phyloP scores from a whole-genome alignment of 2,888 invertebrate genomes.

The Petrolisthes cinctipes region DNA sequence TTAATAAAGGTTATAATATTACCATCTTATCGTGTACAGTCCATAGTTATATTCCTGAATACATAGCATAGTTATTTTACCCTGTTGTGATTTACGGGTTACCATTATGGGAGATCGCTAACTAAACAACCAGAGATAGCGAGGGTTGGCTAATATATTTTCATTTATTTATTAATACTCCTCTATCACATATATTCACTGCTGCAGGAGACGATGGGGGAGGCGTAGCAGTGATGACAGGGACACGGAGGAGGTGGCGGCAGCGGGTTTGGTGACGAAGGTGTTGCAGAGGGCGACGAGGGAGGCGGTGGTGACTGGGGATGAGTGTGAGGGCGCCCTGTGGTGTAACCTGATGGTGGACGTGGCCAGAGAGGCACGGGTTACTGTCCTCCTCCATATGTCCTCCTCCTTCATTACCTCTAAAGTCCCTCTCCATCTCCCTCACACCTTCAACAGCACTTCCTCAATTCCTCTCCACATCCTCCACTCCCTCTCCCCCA shows the following conservation, averaged over 20 bases:
- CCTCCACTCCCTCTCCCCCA: background rate
- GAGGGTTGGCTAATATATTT: too few relatives aligned
- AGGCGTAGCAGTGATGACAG: background rate
- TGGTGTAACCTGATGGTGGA: background rate
- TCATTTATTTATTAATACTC: too few relatives aligned
- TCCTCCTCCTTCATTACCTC: too few relatives aligned
- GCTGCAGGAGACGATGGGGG: background rate
- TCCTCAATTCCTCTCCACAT: too few relatives aligned
- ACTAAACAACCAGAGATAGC: background rate
- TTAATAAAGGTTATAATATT: background rate
- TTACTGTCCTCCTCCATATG: background rate
- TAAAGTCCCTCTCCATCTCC: too few relatives aligned
- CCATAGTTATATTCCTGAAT: background rate
- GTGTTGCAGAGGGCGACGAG: background rate
- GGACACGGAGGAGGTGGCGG: conserved; percentile 14
- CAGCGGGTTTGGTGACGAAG: background rate
- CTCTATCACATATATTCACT: background rate
- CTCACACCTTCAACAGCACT: too few relatives aligned
- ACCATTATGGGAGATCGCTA: background rate
- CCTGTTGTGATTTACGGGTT: background rate
- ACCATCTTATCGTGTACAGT: background rate
- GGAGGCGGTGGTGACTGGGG: background rate
- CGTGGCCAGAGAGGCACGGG: background rate
- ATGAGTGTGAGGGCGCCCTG: conserved; percentile 11
- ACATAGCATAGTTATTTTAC: background rate